phyloP scores from a whole-genome alignment of 2,113 vertebrate genomes.

The Lepus americanus region DNA sequence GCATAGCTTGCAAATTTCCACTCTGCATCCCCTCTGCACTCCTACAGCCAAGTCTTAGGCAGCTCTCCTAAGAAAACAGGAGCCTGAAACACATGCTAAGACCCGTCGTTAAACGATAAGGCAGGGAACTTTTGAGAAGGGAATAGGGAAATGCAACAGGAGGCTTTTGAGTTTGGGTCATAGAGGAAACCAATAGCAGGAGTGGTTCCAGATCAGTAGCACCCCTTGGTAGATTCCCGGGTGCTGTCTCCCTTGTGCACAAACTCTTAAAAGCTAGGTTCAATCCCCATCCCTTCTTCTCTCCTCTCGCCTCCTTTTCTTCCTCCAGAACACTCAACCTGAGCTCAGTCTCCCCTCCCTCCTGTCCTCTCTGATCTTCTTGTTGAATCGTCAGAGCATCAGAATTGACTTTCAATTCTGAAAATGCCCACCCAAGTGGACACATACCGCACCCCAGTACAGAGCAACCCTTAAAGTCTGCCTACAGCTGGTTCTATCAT shows the following conservation, averaged over 20 bases:
- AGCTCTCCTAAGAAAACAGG: too few relatives aligned
- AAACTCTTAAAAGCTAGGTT: neutral
- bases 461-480: neutral
- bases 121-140: too few relatives aligned
- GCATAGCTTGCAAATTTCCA: too few relatives aligned
- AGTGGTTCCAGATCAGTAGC: too few relatives aligned
- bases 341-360: neutral
- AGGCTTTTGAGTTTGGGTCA: too few relatives aligned
- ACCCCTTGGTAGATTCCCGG: neutral
- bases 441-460: neutral
- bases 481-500: neutral
- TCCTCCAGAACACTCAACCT: neutral
- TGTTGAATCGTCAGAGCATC: neutral
- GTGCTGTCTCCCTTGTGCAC: neutral
- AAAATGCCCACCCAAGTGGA: neutral
- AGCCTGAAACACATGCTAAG: too few relatives aligned
- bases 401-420: neutral
- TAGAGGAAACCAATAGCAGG: too few relatives aligned
- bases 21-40: too few relatives aligned
- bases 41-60: too few relatives aligned
- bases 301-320: neutral
- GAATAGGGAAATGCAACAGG: too few relatives aligned
- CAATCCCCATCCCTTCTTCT: neutral
- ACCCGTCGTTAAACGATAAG: too few relatives aligned
- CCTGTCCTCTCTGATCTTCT: neutral